Conservation (phyloP, 2,797 vertebrate species). For the Rachycentron canadum region DNA sequence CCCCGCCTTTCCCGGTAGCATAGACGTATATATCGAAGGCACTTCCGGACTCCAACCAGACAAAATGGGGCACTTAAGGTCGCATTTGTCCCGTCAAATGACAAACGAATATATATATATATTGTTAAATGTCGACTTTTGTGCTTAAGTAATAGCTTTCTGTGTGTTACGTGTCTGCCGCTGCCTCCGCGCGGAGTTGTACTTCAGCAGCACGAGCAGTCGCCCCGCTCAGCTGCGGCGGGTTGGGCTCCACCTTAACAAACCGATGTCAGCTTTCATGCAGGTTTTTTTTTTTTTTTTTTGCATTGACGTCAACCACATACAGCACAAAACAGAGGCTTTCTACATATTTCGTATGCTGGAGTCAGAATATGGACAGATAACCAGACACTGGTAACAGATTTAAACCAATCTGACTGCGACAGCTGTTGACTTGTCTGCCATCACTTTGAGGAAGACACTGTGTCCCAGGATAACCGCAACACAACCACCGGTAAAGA, state of each 20-base stretch:
- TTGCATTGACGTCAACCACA: conserved; percentile 88
- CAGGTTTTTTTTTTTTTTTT: conserved; percentile 69
- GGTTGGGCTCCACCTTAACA: conserved; percentile 85
- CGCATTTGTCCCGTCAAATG: background rate
- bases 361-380: conserved; percentile 70
- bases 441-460: conserved; percentile 59
- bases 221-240: background rate
- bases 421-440: conserved; percentile 55
- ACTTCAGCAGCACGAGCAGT: background rate
- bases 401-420: conserved; percentile 58
- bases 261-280: conserved; percentile 78
- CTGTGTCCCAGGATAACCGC: conserved; percentile 66
- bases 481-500: conserved; percentile 75
- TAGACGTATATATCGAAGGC: conserved; percentile 27
- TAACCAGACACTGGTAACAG: conserved; percentile 33
- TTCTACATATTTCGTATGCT: conserved; percentile 72
- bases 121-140: background rate
- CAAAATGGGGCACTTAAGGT: conserved; percentile 70
- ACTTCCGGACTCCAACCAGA: conserved; percentile 69
- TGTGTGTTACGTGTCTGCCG: rapidly evolving
- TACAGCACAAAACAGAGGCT: conserved; percentile 78
- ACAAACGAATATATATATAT: rapidly evolving
- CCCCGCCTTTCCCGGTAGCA: conserved; percentile 47
- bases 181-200: rapidly evolving
- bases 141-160: rapidly evolving